Conservation (phyloP, 2,797 vertebrate genomes). For the Hipposideros larvatus region DNA sequence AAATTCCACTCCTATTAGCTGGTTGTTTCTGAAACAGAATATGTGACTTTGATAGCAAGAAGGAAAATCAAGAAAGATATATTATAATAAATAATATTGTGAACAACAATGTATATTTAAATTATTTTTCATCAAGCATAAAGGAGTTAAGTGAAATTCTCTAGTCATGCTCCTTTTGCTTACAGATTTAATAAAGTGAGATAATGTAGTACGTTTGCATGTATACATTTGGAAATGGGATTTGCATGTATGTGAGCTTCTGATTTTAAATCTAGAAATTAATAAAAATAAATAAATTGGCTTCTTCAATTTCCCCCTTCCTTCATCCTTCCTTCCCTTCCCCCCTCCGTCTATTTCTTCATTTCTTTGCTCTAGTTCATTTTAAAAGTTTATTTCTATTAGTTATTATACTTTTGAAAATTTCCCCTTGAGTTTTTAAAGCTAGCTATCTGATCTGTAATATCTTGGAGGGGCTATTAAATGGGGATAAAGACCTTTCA, state of each 20-base stretch:
- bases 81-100: not conserved
- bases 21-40: not conserved
- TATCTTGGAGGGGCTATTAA: not conserved
- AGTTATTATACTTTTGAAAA: conserved; percentile 40
- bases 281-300: conserved; percentile 5
- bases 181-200: conserved; percentile 41
- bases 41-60: conserved; percentile 29
- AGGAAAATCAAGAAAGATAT: conserved; percentile 22
- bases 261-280: conserved; percentile 45
- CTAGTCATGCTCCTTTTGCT: not conserved
- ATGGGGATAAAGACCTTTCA: not conserved
- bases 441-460: not conserved
- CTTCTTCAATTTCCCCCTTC: not conserved
- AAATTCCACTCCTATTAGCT: not conserved
- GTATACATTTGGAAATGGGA: conserved; percentile 30
- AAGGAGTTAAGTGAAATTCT: conserved; percentile 41
- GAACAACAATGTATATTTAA: not conserved
- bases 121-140: conserved; percentile 45
- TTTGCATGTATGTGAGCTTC: conserved; percentile 34
- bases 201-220: not conserved
- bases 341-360: not conserved
- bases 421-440: conserved; percentile 34
- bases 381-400: conserved; percentile 55
- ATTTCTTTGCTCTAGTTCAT: conserved; percentile 31
- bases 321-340: accelerated